Conservation (phyloP, 2,113 vertebrate species). For the Albula goreensis region DNA sequence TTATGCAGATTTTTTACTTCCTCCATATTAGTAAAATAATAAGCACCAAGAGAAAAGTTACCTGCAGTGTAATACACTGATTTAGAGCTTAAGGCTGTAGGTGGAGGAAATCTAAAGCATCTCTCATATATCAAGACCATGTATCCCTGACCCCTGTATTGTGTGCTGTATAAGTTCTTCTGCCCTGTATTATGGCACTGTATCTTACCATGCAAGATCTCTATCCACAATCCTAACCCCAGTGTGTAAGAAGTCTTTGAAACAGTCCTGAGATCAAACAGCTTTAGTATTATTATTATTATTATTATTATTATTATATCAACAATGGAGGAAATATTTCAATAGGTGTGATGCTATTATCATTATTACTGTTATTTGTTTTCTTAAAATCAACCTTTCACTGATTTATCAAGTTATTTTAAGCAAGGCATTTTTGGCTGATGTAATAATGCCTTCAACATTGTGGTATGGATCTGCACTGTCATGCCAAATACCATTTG, state of each 20-base stretch:
- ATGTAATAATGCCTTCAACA: background rate
- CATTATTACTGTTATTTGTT: background rate
- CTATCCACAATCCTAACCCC: background rate
- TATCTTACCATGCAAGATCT: background rate
- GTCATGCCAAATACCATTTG: background rate
- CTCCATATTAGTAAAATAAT: background rate
- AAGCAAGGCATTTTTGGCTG: background rate
- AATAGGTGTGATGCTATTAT: background rate
- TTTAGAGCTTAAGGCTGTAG: too few relatives aligned
- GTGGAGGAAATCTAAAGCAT: too few relatives aligned
- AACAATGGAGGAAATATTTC: too few relatives aligned
- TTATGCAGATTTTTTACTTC: background rate
- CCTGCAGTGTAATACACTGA: background rate
- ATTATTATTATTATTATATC: background rate
- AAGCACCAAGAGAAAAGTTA: background rate
- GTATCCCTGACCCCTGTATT: background rate
- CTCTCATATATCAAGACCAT: too few relatives aligned
- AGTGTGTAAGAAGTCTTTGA: background rate
- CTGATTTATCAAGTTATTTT: background rate
- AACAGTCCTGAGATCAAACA: too few relatives aligned
- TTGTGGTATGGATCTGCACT: background rate
- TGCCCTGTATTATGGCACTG: background rate
- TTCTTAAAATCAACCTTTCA: too few relatives aligned
- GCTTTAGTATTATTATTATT: background rate
- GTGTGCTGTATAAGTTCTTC: background rate